Base-by-base conservation (phyloP, 2,888 invertebrate species). In the Ennomos erosarius region DNA sequence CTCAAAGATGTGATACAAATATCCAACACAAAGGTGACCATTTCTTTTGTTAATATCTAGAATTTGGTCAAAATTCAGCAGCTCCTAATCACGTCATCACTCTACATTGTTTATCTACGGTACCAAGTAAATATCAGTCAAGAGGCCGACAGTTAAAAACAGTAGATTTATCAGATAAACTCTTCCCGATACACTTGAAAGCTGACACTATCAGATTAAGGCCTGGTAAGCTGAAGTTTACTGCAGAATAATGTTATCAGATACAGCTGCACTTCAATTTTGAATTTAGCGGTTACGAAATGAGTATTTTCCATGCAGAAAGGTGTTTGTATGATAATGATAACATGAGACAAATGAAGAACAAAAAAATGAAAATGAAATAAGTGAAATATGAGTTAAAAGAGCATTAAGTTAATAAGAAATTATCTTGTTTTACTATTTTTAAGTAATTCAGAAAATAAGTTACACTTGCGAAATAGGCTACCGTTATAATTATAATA, bases 181-280 rank as follows among this genome's bases (percentile, higher is more conserved):
- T 58, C 55, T 55, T 42, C 37, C 53, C 55, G 58, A 48, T 54
- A 13, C 62, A 68, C 69, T 69, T 67, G 57, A 71, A 59, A 67
- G 63, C 36, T 74, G 78, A 76, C 78, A 70, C 40, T 75, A 77
- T 78, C 78, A 59, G 39, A 49, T 62, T 55, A 70, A 62, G 67
- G 68, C 67, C 35, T 48, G 62, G 50, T 61, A 51, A 68, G 55
- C 54, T 57, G 46, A 35, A 45, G 33, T 50, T 42, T 33, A 38
- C 44, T 44, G 49, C 52, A 52, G 48, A 55, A 55, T 52, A 55
- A 43, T 55, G 43, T 55, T 55, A 60, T 55, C 60, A 10, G 55
- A 37, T 39, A 46, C 26, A 3, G 16, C 13, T 55, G 43, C 55
- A 51, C 55, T 59, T 59, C 59, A 59, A 36, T 46, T 53, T 59